Base-by-base conservation (phyloP, 2,888 invertebrate species). In the Dynastes maya region DNA sequence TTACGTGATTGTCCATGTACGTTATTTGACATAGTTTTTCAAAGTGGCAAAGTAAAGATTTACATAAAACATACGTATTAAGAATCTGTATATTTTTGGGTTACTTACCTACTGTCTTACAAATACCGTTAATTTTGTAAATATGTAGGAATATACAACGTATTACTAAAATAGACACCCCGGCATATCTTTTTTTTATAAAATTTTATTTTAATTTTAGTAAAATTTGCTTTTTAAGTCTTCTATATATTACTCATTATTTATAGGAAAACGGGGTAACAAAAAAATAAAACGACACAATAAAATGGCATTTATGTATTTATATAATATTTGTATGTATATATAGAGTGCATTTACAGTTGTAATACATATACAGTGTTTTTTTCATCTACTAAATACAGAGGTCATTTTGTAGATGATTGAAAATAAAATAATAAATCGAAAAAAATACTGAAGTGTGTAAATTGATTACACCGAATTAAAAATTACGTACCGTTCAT, bases 341-440 rank as follows among this genome's bases (percentile, higher is more conserved):
- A 84, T 84, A 84, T 83, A 87, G 84, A 87, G 88, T 88, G 88
- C 88, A 88, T 88, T 88, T 88, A 88, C 88, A 88, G 86, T 87
- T 86, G 85, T 87, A 86, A 86, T 88, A 88, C 88, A 88, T 87
- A 88, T 87, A 88, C 85, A 86, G 87, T 88, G 86, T 86, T 86
- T 85, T 86, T 85, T 86, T 83, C 83, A 79, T 82, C 82, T 83
- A 82, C 82, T 82, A 81, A 82, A 83, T 82, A 82, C 81, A 82
- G 80, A 77, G 77, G 32, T 77, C 61, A 72, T 79, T 79, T 77
- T 61, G 79, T 79, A 79, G 79, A 79, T 79, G 79, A 79, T 67
- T 11, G 70, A 74, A 79, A 65, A 78, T 53, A 37, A 51, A 51
- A 51, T 27, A n/a, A 51, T 13, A 32, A 63, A 68, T 11, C 51